Percentiles rank a stretch among this genome's conserved stretches.
Evolutionary conservation across 2,113 vertebrate genomes (phyloP).

Genomic region (Sigmodon hispidus): DNA sequence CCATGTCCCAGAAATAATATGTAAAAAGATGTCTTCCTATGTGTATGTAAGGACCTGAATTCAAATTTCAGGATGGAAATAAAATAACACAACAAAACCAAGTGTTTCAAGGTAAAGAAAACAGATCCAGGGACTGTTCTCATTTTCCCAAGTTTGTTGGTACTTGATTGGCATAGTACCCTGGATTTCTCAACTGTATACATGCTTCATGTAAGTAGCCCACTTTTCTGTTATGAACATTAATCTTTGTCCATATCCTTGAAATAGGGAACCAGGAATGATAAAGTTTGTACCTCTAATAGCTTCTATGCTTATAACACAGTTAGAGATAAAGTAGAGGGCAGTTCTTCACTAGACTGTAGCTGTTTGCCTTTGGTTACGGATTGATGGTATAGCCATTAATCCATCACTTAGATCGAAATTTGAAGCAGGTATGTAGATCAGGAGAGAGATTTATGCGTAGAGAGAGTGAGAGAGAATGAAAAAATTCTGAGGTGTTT

Average conservation of each 20-base stretch:
- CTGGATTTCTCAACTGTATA: neutral
- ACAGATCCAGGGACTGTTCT: neutral
- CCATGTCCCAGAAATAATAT: neutral
- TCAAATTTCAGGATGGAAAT: neutral
- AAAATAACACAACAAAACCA: neutral
- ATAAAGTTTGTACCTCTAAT: neutral
- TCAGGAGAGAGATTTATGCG: neutral
- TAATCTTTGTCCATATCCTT: neutral
- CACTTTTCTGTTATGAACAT: neutral
- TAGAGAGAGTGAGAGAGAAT: neutral
- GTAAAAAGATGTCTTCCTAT: neutral
- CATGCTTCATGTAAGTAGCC: neutral
- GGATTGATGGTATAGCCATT: neutral
- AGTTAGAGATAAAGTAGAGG: neutral
- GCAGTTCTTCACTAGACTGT: neutral
- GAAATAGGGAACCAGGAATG: neutral
- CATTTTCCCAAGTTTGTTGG: neutral
- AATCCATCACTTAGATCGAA: neutral
- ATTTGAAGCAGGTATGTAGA: neutral
- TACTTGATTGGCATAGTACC: neutral
- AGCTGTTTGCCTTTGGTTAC: neutral
- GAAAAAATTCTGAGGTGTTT: neutral
- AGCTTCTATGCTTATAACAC: neutral
- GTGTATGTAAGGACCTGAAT: neutral
- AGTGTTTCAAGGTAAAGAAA: neutral